Evolutionary conservation across 92 coral and sea anemone genomes (phyloP).

Genomic region (Epizoanthus rinbou): DNA sequence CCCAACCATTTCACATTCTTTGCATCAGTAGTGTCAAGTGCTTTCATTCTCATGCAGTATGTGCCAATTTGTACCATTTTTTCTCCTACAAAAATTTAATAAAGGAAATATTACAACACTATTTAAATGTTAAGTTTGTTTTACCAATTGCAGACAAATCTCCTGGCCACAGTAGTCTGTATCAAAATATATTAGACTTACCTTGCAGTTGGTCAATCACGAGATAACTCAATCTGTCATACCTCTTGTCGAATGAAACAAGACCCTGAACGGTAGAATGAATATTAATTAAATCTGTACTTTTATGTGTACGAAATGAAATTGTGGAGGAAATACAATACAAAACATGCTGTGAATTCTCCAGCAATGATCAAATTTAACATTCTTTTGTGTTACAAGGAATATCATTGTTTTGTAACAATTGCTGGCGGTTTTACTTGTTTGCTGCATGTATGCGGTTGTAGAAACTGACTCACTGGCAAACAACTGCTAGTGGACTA

Average conservation of each 20-base stretch:
- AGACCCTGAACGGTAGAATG: constrained; percentile 54
- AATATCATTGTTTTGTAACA: too few species aligned
- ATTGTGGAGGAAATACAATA: too few species aligned
- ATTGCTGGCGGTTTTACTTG: too few species aligned
- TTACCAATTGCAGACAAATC: background rate
- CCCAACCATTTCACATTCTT: constrained; percentile 68
- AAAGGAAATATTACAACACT: background rate
- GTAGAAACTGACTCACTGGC: too few species aligned
- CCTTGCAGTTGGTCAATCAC: constrained; percentile 76
- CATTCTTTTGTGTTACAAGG: too few species aligned
- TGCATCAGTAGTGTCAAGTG: constrained; percentile 36
- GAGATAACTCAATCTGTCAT: constrained; percentile 65
- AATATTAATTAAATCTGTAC: background rate
- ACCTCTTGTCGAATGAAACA: constrained; percentile 64
- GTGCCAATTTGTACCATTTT: constrained; percentile 57
- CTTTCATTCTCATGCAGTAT: constrained; percentile 55
- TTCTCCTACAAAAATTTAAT: constrained; percentile 30
- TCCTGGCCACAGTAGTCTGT: too few species aligned
- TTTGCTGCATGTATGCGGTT: too few species aligned
- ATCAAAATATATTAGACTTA: background rate
- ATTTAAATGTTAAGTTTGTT: background rate
- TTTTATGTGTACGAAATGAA: too few species aligned
- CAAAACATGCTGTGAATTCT: too few species aligned
- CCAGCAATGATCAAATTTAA: too few species aligned
- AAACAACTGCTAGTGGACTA: too few species aligned